phyloP scores from a whole-genome alignment of 2,797 vertebrate species.

The Poecile montanus region DNA sequence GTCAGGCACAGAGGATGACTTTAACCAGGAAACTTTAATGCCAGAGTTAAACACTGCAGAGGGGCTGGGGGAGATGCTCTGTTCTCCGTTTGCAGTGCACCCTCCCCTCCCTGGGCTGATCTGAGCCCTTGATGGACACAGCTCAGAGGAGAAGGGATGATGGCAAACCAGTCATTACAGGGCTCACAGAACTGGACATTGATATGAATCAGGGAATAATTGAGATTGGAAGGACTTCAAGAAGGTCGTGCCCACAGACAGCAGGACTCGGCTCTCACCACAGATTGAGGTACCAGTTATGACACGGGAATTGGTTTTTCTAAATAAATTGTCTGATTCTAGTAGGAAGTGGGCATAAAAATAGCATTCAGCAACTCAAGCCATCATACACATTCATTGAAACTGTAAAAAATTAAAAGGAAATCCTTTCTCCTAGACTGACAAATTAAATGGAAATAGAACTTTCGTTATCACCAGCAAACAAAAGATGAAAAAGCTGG shows the following conservation, averaged over 20 bases:
- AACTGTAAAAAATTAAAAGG: not conserved
- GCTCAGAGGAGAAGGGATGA: not conserved
- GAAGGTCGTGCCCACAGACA: not conserved
- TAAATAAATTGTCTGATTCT: not conserved
- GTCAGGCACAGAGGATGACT: not conserved
- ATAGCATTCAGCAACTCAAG: not conserved
- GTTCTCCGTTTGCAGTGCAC: not conserved
- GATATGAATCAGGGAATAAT: not conserved
- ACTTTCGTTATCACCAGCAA: not conserved
- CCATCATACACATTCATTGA: not conserved
- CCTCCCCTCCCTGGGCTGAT: too few species aligned
- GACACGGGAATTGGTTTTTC: not conserved
- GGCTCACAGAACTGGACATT: not conserved
- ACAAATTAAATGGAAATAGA: not conserved
- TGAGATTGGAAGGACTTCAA: not conserved
- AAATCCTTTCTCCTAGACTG: not conserved
- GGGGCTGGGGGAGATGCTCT: not conserved
- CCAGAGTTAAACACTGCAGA: not conserved
- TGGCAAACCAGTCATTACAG: not conserved
- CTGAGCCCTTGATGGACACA: not conserved
- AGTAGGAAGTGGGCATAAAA: not conserved
- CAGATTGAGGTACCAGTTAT: not conserved
- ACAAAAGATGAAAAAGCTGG: not conserved
- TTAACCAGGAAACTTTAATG: not conserved
- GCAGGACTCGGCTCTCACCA: not conserved